phyloP scores from a whole-genome alignment of 1,140 invertebrate genomes.

The Zaprionus ghesquierei region DNA sequence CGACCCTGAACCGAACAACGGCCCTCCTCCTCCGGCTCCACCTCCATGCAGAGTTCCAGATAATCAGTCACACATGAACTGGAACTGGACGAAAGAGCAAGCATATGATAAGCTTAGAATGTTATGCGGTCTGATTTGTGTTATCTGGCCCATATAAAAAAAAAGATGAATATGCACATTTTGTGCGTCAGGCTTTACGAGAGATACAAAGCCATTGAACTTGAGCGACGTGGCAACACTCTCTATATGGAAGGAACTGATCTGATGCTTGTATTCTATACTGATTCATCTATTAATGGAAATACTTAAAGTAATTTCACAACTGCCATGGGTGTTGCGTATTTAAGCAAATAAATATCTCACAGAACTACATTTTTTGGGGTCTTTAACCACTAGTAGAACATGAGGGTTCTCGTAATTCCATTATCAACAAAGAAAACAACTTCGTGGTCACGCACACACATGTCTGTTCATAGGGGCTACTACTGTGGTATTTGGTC shows the following conservation, averaged over 20 bases:
- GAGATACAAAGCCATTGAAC: background rate
- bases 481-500: background rate
- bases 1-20: conserved; percentile 27
- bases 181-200: conserved; percentile 6
- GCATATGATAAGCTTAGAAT: conserved; percentile 8
- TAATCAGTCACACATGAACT: background rate
- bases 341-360: no score
- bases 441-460: background rate
- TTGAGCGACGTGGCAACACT: background rate
- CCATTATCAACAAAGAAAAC: background rate
- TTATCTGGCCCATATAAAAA: conserved; percentile 15
- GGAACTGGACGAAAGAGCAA: background rate
- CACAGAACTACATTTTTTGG: no score
- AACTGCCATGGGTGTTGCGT: no score
- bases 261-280: background rate
- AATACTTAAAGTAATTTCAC: no score
- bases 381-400: no score
- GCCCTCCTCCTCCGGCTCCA: background rate
- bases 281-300: background rate
- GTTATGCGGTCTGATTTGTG: background rate
- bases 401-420: background rate
- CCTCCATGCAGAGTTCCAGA: background rate
- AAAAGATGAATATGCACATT: background rate
- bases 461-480: background rate
- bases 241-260: background rate